Percentiles rank a stretch among this genome's conserved stretches.
phyloP scores from a whole-genome alignment of 2,113 vertebrate genomes.

The Danionella cerebrum region DNA sequence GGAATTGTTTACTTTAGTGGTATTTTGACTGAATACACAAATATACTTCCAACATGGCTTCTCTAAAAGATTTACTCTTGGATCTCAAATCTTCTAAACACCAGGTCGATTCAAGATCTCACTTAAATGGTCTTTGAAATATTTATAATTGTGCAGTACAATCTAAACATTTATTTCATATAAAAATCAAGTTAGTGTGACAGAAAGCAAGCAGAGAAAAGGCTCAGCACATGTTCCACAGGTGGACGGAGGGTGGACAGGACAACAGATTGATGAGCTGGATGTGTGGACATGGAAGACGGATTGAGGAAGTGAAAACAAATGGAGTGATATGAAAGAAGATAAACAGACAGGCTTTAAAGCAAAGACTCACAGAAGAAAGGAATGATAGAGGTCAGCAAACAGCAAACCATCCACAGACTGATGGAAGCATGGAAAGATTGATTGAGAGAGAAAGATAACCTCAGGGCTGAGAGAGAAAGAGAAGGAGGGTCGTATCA shows the following conservation, averaged over 20 bases:
- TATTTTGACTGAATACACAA: no score
- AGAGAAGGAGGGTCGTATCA: neutral
- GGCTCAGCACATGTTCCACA: neutral
- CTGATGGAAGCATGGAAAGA: constrained; percentile 8
- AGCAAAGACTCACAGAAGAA: constrained; percentile 34
- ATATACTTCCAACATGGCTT: no score
- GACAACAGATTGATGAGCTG: constrained; percentile 39
- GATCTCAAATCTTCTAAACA: no score
- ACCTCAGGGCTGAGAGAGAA: neutral
- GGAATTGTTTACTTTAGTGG: no score
- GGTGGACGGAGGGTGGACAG: constrained; percentile 29
- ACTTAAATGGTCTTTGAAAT: no score
- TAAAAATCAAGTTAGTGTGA: no score
- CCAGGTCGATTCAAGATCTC: no score
- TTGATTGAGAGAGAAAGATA: constrained; percentile 18
- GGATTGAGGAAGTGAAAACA: constrained; percentile 24
- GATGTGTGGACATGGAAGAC: constrained; percentile 21
- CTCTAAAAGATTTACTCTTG: no score
- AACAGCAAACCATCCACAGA: constrained; percentile 6
- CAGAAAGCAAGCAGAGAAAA: neutral
- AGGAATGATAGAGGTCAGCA: constrained; percentile 35
- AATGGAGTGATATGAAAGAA: constrained; percentile 25
- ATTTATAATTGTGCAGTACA: no score
- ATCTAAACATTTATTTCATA: no score
- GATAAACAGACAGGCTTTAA: constrained; percentile 30